Evolutionary conservation across 2,113 vertebrate species (phyloP).

Genomic region (Gila orcuttii): DNA sequence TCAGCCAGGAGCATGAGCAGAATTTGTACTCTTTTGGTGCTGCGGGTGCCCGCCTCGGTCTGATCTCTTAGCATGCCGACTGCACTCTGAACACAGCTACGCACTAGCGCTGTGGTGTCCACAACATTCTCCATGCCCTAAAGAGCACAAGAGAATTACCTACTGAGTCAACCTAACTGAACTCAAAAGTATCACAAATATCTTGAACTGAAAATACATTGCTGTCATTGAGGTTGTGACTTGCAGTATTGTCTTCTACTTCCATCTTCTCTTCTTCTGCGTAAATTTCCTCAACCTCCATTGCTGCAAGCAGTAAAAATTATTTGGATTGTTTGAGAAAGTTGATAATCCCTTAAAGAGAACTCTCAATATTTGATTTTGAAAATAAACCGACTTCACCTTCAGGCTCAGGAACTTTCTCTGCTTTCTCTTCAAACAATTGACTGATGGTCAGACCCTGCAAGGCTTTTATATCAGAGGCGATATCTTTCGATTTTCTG

Average conservation of each 20-base stretch:
- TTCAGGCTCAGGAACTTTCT: constrained; percentile 36
- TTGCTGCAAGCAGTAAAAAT: constrained; percentile 60
- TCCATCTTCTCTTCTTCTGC: constrained; percentile 56
- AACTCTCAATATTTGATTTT: not conserved
- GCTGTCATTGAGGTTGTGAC: constrained; percentile 33
- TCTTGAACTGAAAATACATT: not conserved
- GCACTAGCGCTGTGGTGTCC: constrained; percentile 85
- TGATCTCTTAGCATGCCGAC: constrained; percentile 88
- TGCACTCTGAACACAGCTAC: constrained; percentile 89
- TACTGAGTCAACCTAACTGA: not conserved
- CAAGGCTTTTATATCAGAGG: constrained; percentile 84
- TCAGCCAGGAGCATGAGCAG: constrained; percentile 83
- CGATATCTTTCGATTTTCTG: constrained; percentile 83
- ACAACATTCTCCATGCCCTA: constrained; percentile 69
- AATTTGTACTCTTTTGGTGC: constrained; percentile 81
- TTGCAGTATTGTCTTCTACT: constrained; percentile 61
- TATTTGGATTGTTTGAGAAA: not conserved
- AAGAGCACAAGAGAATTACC: not conserved
- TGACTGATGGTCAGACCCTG: constrained; percentile 88
- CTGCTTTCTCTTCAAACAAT: constrained; percentile 76
- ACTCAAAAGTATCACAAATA: not conserved
- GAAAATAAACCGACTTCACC: constrained; percentile 62
- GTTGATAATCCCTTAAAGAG: not conserved
- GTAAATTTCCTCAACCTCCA: constrained; percentile 72
- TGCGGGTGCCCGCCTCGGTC: constrained; percentile 70